These are phyloP conservation scores for Agapetus fuscipes DNA, from an alignment of 2,888 invertebrate genomes.

Conservation along the genomic window DNA sequence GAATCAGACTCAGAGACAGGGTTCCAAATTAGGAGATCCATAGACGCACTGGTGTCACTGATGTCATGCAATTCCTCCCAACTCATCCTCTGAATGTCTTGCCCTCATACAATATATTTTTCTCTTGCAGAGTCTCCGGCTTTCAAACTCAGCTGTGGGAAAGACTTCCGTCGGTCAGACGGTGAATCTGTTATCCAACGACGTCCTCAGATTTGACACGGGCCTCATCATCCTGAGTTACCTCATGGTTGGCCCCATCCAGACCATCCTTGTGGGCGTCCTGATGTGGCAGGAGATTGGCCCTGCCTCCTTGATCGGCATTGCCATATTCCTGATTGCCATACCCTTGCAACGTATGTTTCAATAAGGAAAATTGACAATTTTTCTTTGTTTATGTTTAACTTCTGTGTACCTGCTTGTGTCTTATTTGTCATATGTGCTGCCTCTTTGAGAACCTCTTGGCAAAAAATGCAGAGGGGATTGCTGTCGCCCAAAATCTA, in stretches of 20 bases:
- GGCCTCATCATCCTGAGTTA: conserved; percentile 42
- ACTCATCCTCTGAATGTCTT: no score
- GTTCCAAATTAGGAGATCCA: no score
- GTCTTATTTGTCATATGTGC: no score
- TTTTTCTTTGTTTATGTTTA: no score
- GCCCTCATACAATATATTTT: not conserved
- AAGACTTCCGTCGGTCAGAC: conserved; percentile 46
- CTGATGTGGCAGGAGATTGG: conserved; percentile 34
- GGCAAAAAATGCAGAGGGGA: no score
- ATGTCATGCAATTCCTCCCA: no score
- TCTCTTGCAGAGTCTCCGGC: conserved; percentile 31
- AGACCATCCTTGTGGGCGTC: conserved; percentile 35
- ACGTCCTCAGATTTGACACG: conserved; percentile 47
- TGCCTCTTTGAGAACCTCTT: no score
- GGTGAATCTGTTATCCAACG: conserved; percentile 49
- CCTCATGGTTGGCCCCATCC: conserved; percentile 43
- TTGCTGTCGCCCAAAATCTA: no score
- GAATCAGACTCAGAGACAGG: no score
- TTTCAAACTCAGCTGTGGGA: conserved; percentile 39
- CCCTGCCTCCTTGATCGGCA: conserved; percentile 38
- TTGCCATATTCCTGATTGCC: conserved; percentile 32
- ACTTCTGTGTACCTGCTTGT: no score
- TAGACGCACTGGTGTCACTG: no score
- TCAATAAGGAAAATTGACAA: no score
- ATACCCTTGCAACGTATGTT: conserved; percentile 15